Evolutionary conservation across 30 jellyfish, hydroid and myxozoan species (phyloP).

Genomic region (Aurelia aurita): DNA sequence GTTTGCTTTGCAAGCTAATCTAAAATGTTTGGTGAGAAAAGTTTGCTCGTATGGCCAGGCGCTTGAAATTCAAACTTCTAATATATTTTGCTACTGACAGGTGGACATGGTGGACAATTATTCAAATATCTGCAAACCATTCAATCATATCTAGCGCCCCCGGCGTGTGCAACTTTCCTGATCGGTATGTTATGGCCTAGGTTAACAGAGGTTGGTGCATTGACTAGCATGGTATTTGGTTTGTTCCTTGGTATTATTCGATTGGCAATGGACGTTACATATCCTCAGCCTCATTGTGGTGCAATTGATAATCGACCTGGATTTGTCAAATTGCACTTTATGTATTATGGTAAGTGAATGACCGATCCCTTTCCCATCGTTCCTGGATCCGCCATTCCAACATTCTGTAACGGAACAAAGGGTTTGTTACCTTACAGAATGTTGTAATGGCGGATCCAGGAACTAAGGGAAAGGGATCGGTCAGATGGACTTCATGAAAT

Average conservation of each 20-base stretch:
- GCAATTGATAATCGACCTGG: constrained; percentile 77
- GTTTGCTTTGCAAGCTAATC: no score
- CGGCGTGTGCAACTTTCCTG: constrained; percentile 93
- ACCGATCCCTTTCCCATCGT: no score
- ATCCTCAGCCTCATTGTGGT: constrained; percentile 96
- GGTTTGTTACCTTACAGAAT: no score
- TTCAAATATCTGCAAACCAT: constrained; percentile 87
- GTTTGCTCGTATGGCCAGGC: no score
- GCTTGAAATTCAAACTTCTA: no score
- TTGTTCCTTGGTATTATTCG: constrained; percentile 81
- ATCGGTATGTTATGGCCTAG: constrained; percentile 94
- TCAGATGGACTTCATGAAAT: no score
- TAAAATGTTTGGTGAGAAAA: no score
- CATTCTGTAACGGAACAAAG: no score
- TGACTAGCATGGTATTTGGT: constrained; percentile 90
- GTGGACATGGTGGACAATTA: constrained; percentile 94
- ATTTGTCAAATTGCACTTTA: constrained; percentile 86
- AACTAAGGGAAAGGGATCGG: no score
- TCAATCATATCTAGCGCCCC: constrained; percentile 95
- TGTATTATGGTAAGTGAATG: constrained; percentile 84
- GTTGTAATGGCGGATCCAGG: no score
- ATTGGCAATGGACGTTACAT: constrained; percentile 75
- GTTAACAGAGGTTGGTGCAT: constrained; percentile 85
- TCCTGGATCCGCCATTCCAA: no score
- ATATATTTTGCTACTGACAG: constrained; percentile 22